These are phyloP conservation scores for Contarinia nasturtii DNA, from an alignment of 1,140 invertebrate genomes.

Conservation along the genomic window DNA sequence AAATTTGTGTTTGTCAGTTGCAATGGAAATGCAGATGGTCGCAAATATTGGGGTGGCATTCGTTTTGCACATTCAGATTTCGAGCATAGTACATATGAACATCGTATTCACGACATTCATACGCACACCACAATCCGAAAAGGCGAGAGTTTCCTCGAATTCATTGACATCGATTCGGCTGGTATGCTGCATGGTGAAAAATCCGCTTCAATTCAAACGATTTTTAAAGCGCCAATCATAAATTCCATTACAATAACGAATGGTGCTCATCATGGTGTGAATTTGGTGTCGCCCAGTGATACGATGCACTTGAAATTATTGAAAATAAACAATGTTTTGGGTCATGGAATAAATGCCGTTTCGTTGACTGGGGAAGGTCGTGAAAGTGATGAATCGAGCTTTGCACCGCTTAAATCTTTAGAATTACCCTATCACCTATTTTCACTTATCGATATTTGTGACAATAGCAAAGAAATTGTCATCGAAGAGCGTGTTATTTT, in stretches of 20 bases:
- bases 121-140: conserved; percentile 46
- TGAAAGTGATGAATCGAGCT: conserved; percentile 70
- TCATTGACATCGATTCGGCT: conserved; percentile 80
- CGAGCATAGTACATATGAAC: conserved; percentile 67
- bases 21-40: conserved; percentile 41
- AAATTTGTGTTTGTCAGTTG: conserved; percentile 90
- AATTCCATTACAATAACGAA: conserved; percentile 63
- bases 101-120: conserved; percentile 59
- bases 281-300: conserved; percentile 72
- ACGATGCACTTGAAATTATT: conserved; percentile 48
- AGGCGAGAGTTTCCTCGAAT: conserved; percentile 58
- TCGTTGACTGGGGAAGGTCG: conserved; percentile 84
- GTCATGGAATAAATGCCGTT: conserved; percentile 73
- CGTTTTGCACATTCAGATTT: conserved; percentile 77
- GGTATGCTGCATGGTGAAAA: conserved; percentile 93
- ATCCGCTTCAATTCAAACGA: conserved; percentile 74
- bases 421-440: conserved; percentile 89
- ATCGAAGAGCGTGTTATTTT: conserved; percentile 80
- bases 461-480: conserved; percentile 76
- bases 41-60: conserved; percentile 92
- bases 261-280: conserved; percentile 81
- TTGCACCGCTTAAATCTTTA: conserved; percentile 60
- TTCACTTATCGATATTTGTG: conserved; percentile 90
- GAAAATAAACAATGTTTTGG: conserved; percentile 64
- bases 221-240: conserved; percentile 67